A percentile compares a stretch with the other conserved stretches of the same genome.
phyloP scores from a whole-genome alignment of 2,888 invertebrate species.

The Chalcosyrphus nemorum region DNA sequence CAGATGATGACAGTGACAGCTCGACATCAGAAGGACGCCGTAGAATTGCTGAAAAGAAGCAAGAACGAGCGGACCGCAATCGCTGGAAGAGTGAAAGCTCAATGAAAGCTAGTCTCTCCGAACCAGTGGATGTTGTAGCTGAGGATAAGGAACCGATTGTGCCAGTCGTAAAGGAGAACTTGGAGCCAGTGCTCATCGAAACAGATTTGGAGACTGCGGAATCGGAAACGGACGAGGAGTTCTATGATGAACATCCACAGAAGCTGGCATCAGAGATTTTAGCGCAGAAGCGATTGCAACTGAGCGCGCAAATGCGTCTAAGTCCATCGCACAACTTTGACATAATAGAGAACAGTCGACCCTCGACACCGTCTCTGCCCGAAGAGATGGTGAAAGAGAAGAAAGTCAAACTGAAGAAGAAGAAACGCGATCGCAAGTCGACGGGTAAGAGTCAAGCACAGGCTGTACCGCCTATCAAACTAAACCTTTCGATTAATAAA shows the following conservation, averaged over 20 bases:
- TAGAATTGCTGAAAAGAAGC: conserved; percentile 80
- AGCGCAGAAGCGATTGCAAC: conserved; percentile 88
- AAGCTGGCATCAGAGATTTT: conserved; percentile 87
- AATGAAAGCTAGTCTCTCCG: conserved; percentile 81
- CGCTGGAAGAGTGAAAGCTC: conserved; percentile 77
- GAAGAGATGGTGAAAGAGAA: conserved; percentile 81
- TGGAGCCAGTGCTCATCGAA: conserved; percentile 87
- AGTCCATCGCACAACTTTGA: conserved; percentile 85
- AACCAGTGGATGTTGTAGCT: conserved; percentile 82
- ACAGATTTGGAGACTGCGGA: conserved; percentile 93
- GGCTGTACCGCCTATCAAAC: conserved; percentile 76
- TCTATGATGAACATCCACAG: conserved; percentile 93
- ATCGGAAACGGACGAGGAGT: conserved; percentile 93
- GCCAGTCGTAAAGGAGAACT: conserved; percentile 80
- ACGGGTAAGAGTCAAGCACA: conserved; percentile 78
- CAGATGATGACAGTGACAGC: conserved; percentile 83
- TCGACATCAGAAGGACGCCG: conserved; percentile 81
- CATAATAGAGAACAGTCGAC: conserved; percentile 86
- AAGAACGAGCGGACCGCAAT: conserved; percentile 83
- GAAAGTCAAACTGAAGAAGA: conserved; percentile 86
- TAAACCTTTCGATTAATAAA: conserved; percentile 45
- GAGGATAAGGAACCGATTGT: conserved; percentile 81
- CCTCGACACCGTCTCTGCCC: conserved; percentile 85
- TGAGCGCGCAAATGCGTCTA: conserved; percentile 85
- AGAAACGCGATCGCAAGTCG: conserved; percentile 86